These are phyloP conservation scores for Sebastes kiyomatsui DNA, from an alignment of 2,797 vertebrate species.

Conservation along the genomic window DNA sequence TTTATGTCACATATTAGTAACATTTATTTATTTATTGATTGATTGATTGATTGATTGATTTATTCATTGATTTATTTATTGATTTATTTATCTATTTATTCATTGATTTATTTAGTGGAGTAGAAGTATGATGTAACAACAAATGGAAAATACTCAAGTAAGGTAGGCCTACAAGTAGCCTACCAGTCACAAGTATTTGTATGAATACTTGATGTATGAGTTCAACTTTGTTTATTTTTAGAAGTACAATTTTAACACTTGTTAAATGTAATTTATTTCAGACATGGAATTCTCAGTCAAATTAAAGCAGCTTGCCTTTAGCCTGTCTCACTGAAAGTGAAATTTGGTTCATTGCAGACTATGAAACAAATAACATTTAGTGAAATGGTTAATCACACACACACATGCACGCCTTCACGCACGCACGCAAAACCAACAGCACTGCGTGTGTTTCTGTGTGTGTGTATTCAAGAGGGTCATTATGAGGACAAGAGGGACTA, in stretches of 20 bases:
- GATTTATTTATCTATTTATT: too few relatives aligned
- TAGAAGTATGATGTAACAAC: not conserved
- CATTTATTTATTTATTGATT: too few relatives aligned
- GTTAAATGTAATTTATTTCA: not conserved
- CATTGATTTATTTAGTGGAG: not conserved
- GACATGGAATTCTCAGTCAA: not conserved
- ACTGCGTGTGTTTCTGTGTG: not conserved
- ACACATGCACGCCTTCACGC: not conserved
- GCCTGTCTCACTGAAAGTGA: not conserved
- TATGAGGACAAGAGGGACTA: slow-evolving; percentile 12
- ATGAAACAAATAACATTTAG: not conserved
- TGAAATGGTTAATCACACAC: not conserved
- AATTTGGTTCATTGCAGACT: not conserved
- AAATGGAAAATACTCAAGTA: not conserved
- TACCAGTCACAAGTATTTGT: not conserved
- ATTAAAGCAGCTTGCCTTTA: not conserved
- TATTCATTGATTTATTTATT: accelerated
- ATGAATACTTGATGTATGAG: not conserved
- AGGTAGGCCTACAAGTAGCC: not conserved
- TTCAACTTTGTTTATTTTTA: not conserved
- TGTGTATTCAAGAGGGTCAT: slow-evolving; percentile 25
- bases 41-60: accelerated
- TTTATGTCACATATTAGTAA: too few relatives aligned
- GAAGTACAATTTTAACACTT: not conserved
- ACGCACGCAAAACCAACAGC: not conserved